These are phyloP conservation scores for Lathamus discolor DNA, from an alignment of 2,113 vertebrate genomes.

Conservation along the genomic window DNA sequence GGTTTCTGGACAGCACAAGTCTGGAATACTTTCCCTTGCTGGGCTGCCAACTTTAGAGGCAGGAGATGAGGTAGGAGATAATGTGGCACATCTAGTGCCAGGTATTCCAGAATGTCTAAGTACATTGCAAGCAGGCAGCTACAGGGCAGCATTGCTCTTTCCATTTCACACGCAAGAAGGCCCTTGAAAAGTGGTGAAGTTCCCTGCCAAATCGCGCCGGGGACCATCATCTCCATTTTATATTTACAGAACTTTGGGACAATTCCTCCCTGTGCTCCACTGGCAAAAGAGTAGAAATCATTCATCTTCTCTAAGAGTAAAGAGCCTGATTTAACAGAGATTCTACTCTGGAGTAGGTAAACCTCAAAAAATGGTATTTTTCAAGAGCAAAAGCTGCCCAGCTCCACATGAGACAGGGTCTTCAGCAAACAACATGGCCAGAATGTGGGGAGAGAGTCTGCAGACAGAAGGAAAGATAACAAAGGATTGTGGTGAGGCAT, in stretches of 20 bases:
- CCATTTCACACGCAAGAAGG: not conserved
- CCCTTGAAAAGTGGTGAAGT: not conserved
- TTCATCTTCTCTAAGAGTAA: not conserved
- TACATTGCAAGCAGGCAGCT: not conserved
- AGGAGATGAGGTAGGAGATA: constrained; percentile 11
- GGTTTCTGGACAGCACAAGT: constrained; percentile 14
- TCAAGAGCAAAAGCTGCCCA: not conserved
- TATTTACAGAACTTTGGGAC: not conserved
- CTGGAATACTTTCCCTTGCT: not conserved
- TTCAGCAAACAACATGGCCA: not conserved
- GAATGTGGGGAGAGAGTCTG: not conserved
- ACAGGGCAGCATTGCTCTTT: not conserved
- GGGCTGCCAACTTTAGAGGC: not conserved
- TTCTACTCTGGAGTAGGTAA: not conserved
- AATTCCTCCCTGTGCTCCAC: not conserved
- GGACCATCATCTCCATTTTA: not conserved
- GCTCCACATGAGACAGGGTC: not conserved
- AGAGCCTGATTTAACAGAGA: not conserved
- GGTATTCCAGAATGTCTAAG: constrained; percentile 21
- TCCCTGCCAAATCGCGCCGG: not conserved
- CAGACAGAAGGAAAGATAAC: not conserved
- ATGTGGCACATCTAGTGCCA: not conserved
- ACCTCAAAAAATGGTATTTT: not conserved
- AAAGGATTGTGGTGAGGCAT: not conserved
- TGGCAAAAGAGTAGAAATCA: not conserved